A percentile compares a stretch with the other conserved stretches of the same genome.
Conservation (phyloP, 2,888 invertebrate species). For the Nasonia oneida region DNA sequence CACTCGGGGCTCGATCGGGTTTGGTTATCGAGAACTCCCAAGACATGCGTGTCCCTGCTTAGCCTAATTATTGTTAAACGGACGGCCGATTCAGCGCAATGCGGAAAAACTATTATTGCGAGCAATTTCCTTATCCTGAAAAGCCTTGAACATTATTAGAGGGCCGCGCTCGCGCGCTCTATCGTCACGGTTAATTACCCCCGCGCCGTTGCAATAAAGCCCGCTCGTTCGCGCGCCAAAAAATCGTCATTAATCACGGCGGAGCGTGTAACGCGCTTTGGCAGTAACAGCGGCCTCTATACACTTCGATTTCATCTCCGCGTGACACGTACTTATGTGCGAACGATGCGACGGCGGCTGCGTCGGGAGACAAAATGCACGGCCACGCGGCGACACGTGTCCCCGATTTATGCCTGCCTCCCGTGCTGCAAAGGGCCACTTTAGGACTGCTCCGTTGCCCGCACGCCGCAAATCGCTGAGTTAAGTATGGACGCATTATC, state of each 20-base stretch:
- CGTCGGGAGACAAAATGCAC: constrained; percentile 37
- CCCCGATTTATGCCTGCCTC: constrained; percentile 63
- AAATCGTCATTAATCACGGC: constrained; percentile 50
- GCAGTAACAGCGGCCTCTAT: not conserved
- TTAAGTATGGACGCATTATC: constrained; percentile 38
- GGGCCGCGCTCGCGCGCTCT: not conserved
- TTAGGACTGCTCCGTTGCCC: not conserved
- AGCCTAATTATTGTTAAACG: too few relatives aligned
- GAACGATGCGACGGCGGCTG: not conserved
- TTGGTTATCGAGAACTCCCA: too few relatives aligned
- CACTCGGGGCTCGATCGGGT: too few relatives aligned
- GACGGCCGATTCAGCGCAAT: too few relatives aligned
- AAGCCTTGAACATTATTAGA: not conserved
- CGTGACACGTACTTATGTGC: constrained; percentile 13
- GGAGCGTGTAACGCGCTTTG: constrained; percentile 30
- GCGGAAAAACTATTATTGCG: too few relatives aligned
- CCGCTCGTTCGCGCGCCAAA: not conserved
- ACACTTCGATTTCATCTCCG: not conserved
- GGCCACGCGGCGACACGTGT: constrained; percentile 77
- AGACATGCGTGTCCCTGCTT: too few relatives aligned
- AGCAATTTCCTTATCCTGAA: too few relatives aligned
- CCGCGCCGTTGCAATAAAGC: constrained; percentile 21
- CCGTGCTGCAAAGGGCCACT: constrained; percentile 18
- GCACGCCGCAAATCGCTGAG: constrained; percentile 49
- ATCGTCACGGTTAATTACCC: constrained; percentile 46